Evolutionary conservation across 2,797 vertebrate genomes (phyloP).

Genomic region (Ctenosaura bakeri): DNA sequence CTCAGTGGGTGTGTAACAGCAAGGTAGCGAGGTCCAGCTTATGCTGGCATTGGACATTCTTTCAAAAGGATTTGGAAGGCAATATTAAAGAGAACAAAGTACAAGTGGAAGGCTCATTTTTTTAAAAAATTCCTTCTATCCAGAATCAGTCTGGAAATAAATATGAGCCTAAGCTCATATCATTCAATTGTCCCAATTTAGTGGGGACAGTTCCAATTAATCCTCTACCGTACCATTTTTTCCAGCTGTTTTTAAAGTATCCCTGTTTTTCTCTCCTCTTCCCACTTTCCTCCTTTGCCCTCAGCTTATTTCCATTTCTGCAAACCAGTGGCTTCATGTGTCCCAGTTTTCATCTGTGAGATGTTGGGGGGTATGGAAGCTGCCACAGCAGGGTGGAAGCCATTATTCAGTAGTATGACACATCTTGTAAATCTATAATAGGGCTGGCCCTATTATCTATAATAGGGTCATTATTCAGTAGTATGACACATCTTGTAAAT

Average conservation of each 20-base stretch:
- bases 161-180: neutral
- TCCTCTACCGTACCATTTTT: too few species aligned
- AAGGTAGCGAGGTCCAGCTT: neutral
- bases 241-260: too few species aligned
- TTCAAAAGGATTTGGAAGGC: slow-evolving; percentile 8
- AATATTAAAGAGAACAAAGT: slow-evolving; percentile 8
- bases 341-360: too few species aligned
- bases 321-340: too few species aligned
- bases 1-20: slow-evolving; percentile 7
- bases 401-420: neutral
- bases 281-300: too few species aligned
- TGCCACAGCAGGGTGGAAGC: neutral
- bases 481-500: neutral
- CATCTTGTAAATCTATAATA: neutral
- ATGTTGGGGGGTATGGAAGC: too few species aligned
- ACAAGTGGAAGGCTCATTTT: neutral
- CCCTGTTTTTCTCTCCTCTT: too few species aligned
- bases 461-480: neutral
- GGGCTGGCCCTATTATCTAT: neutral
- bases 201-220: too few species aligned
- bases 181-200: too few species aligned
- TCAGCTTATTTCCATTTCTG: too few species aligned
- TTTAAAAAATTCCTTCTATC: neutral
- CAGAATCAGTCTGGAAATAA: neutral
- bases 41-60: neutral